Percentiles rank a stretch among this genome's conserved stretches.
Conservation (phyloP, 2,113 vertebrate genomes). For the Sapayoa aenigma region DNA sequence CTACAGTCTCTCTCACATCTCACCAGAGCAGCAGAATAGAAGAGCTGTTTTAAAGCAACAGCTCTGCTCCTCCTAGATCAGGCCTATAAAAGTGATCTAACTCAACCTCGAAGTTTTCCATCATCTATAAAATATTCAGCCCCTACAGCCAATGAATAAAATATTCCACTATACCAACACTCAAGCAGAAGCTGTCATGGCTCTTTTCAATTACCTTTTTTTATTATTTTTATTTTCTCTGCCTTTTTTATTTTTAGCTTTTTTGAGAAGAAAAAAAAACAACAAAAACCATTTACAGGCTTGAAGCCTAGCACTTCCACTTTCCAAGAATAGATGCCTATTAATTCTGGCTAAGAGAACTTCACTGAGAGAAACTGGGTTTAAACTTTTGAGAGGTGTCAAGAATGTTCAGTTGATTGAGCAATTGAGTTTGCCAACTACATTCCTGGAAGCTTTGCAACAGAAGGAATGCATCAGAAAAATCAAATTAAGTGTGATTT, state of each 20-base stretch:
- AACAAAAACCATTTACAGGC: neutral
- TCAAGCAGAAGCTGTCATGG: neutral
- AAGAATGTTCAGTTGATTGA: conserved; percentile 19
- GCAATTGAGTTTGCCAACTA: neutral
- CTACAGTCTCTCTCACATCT: neutral
- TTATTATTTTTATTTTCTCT: neutral
- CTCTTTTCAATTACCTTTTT: neutral
- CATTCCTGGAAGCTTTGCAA: conserved; percentile 33
- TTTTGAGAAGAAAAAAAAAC: neutral
- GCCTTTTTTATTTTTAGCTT: neutral
- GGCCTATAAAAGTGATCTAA: neutral
- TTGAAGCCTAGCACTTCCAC: neutral
- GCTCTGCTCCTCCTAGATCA: neutral
- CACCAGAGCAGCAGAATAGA: neutral
- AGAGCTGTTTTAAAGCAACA: neutral
- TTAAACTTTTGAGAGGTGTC: conserved; percentile 5
- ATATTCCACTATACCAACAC: neutral
- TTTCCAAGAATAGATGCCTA: neutral
- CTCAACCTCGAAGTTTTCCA: neutral
- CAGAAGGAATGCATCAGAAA: conserved; percentile 29
- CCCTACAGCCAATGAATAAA: neutral
- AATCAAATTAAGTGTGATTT: conserved; percentile 1
- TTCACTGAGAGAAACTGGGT: conserved; percentile 1
- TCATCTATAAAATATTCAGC: neutral
- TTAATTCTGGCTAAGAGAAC: neutral